Evolutionary conservation across 2,888 invertebrate species (phyloP).

Genomic region (Smittia aterrima): DNA sequence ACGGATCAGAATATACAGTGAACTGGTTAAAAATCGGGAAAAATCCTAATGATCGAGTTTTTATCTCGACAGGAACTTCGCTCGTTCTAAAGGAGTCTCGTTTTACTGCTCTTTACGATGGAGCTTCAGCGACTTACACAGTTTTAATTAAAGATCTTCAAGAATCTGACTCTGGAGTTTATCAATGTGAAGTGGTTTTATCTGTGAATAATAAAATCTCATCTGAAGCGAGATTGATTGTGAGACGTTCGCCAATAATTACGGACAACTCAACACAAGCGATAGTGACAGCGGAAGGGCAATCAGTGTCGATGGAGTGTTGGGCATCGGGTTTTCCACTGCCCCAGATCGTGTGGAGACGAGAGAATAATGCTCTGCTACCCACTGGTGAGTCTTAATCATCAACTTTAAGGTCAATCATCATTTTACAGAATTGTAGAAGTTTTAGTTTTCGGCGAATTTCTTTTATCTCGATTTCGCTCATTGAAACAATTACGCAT

Average conservation of each 20-base stretch:
- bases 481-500: not conserved
- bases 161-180: constrained; percentile 86
- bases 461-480: not conserved
- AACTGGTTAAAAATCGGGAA: constrained; percentile 72
- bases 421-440: not conserved
- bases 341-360: constrained; percentile 84
- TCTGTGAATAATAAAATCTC: constrained; percentile 75
- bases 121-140: constrained; percentile 76
- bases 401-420: constrained; percentile 3
- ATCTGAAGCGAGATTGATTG: constrained; percentile 80
- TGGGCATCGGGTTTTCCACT: constrained; percentile 83
- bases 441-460: not conserved
- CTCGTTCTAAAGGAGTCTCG: constrained; percentile 82
- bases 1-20: constrained; percentile 82
- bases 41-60: constrained; percentile 65
- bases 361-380: constrained; percentile 88
- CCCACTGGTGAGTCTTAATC: constrained; percentile 66
- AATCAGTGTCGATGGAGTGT: constrained; percentile 75
- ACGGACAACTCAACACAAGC: constrained; percentile 90
- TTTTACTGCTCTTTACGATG: constrained; percentile 76
- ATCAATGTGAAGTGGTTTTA: constrained; percentile 83
- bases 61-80: constrained; percentile 76
- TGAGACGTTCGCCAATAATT: constrained; percentile 86
- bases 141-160: constrained; percentile 88
- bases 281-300: constrained; percentile 53